Base-by-base conservation (phyloP, 2,113 vertebrate species). In the Malurus elegans region DNA sequence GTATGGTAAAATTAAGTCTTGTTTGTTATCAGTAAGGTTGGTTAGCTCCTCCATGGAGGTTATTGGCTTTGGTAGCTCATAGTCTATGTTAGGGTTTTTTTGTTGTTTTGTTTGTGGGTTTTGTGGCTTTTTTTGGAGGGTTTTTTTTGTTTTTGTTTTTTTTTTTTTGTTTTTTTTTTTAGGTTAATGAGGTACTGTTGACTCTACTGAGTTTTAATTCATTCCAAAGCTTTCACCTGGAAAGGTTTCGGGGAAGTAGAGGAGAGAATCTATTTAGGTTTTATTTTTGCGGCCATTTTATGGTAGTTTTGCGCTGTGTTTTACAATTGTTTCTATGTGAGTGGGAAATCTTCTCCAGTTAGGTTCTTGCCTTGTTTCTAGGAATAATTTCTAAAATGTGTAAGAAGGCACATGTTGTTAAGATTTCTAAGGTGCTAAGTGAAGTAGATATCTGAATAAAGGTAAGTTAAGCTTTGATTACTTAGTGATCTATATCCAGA, bases 381-480 rank as follows among this genome's bases (percentile, higher is more conserved):
- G 38, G 47, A 70, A 31, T 31, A 14, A 18, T n/a, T 70, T 78
- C 32, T 26, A 15, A 76, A 80, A 42, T 51, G 12, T 8, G 1
- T 61, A 3, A 65, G 14, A 79, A 65, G 25, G 18, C 82, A 58
- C 6, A 44, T 4, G 1, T 61, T 82, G 31, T 36, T 89, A 53
- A 86, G 50, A 42, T 70, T 92, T 90, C n/a, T 64, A 60, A 86
- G 34, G 45, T 74, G 29, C 23, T 56, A 81, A 31, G 25, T 88
- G 60, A 90, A 78, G 19, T 80, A 92, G 36, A 9, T 92, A 57
- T 8, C n/a, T 60, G 21, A 74, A 28, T 71, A 76, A 86, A 81
- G 83, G 88, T 95, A 95, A 97, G 91, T 91, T 93, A 75, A 94
- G 5, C 16, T 78, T 79, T 64, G 36, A 20, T 88, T 86, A 40